phyloP scores from a whole-genome alignment of 2,888 invertebrate genomes.

The Uloborus plumipes region DNA sequence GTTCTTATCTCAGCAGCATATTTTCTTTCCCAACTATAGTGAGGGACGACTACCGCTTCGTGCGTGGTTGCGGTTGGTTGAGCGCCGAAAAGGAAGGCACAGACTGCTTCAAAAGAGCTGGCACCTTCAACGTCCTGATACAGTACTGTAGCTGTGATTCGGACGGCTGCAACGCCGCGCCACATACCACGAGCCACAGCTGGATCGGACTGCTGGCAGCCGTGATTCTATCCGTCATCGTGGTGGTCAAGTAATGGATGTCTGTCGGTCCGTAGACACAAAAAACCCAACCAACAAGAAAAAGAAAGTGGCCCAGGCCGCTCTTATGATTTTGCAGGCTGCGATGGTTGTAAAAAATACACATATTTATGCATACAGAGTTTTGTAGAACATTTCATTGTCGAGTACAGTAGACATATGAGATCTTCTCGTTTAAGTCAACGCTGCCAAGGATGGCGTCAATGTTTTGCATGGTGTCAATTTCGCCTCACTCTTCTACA shows the following conservation, averaged over 20 bases:
- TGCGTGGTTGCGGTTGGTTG: conserved; percentile 84
- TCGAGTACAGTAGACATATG: conserved; percentile 15
- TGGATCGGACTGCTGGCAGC: conserved; percentile 35
- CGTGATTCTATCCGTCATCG: conserved; percentile 27
- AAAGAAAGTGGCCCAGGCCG: background rate
- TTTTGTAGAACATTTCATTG: conserved; percentile 18
- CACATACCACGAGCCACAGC: conserved; percentile 18
- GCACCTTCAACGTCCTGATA: conserved; percentile 82
- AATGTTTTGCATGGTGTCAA: no score
- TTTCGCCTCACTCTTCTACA: no score
- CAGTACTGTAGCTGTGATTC: conserved; percentile 83
- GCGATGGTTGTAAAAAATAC: conserved; percentile 9
- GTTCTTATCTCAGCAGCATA: no score
- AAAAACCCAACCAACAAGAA: no score
- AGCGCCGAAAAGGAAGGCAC: conserved; percentile 74
- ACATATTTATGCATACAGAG: conserved; percentile 3
- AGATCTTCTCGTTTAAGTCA: conserved; percentile 2
- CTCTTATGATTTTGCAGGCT: conserved; percentile 33
- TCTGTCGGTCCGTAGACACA: no score
- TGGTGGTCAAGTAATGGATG: conserved; percentile 14
- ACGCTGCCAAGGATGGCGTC: no score
- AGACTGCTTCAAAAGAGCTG: conserved; percentile 76
- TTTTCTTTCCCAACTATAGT: conserved; percentile 75
- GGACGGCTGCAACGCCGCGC: conserved; percentile 80
- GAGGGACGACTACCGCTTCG: conserved; percentile 78